A percentile compares a stretch with the other conserved stretches of the same genome.
Conservation (phyloP, 1,140 invertebrate species). For the Drosophila neocordata region DNA sequence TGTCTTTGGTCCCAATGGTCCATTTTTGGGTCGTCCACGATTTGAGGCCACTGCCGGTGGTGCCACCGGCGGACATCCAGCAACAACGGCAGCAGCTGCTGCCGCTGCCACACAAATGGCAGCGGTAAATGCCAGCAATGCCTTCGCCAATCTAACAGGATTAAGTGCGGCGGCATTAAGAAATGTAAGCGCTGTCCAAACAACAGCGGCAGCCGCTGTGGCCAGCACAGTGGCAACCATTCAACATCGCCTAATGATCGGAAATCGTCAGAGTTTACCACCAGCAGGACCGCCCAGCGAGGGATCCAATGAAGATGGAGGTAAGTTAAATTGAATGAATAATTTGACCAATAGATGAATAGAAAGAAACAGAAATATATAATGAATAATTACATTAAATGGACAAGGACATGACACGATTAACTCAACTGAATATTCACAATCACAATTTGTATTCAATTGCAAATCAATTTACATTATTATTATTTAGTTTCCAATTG, state of each 20-base stretch:
- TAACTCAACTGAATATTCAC: too few relatives aligned
- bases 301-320: conserved; percentile 85
- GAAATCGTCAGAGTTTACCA: conserved; percentile 75
- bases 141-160: conserved; percentile 80
- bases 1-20: conserved; percentile 78
- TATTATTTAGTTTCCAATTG: not conserved
- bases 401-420: too few relatives aligned
- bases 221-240: conserved; percentile 77
- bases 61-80: conserved; percentile 45
- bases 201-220: conserved; percentile 76
- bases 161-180: conserved; percentile 75
- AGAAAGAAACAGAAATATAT: too few relatives aligned
- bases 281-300: conserved; percentile 84
- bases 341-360: not conserved
- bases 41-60: conserved; percentile 54
- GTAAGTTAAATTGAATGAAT: conserved; percentile 59
- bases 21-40: conserved; percentile 74
- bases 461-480: too few relatives aligned
- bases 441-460: too few relatives aligned
- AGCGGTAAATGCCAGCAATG: conserved; percentile 79
- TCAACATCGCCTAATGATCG: conserved; percentile 79
- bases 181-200: conserved; percentile 77
- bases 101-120: conserved; percentile 74
- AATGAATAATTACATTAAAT: too few relatives aligned
- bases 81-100: conserved; percentile 61